Evolutionary conservation across 2,797 vertebrate species (phyloP).

Genomic region (Gorsachius magnificus): DNA sequence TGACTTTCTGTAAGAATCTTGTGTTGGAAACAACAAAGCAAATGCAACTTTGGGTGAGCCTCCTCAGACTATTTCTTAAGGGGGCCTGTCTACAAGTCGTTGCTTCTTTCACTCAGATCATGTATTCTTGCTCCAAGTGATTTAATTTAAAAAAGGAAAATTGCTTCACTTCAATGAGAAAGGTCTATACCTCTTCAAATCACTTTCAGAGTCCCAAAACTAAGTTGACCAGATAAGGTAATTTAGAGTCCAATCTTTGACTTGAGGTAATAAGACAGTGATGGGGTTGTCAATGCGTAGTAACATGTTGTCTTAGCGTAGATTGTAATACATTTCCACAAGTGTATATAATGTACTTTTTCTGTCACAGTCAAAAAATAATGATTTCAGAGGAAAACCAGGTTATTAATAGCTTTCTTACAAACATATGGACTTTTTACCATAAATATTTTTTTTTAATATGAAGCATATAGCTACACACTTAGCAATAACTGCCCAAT

Average conservation of each 20-base stretch:
- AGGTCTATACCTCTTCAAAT: not conserved
- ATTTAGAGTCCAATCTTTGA: not conserved
- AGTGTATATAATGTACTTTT: too few species aligned
- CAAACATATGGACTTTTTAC: not conserved
- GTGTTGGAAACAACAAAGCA: not conserved
- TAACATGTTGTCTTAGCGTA: not conserved
- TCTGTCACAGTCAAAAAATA: not conserved
- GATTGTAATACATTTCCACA: not conserved
- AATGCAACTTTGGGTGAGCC: not conserved
- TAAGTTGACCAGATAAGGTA: not conserved
- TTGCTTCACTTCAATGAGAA: not conserved
- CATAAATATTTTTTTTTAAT: not conserved
- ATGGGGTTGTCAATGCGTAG: not conserved
- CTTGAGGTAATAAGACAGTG: not conserved
- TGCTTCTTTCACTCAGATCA: not conserved
- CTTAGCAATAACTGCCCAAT: not conserved
- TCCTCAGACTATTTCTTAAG: not conserved
- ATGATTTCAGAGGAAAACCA: not conserved
- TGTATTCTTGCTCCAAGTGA: not conserved
- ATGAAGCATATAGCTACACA: not conserved
- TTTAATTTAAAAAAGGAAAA: not conserved
- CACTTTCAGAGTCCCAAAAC: not conserved
- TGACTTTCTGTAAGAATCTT: not conserved
- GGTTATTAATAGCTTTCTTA: not conserved
- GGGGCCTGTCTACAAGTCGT: accelerated